These are phyloP conservation scores for Myrmophylax atrothorax DNA, from an alignment of 2,113 vertebrate species.

Conservation along the genomic window DNA sequence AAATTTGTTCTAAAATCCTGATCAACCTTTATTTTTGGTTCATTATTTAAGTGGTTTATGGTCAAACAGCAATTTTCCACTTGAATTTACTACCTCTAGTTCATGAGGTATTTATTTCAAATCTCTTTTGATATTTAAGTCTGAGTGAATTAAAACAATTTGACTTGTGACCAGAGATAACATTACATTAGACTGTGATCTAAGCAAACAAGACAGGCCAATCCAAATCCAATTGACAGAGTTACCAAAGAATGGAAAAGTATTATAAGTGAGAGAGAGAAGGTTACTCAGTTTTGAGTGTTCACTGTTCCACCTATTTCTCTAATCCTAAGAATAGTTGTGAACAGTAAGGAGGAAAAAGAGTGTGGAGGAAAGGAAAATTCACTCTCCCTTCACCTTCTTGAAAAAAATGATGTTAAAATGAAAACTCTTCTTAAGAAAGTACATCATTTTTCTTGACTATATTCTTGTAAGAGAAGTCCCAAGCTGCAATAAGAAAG, in stretches of 20 bases:
- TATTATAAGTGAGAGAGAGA: neutral
- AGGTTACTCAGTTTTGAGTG: neutral
- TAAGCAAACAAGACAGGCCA: neutral
- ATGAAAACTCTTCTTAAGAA: neutral
- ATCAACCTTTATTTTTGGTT: neutral
- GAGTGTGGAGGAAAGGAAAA: neutral
- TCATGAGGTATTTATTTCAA: neutral
- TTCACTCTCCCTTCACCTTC: neutral
- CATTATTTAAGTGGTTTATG: neutral
- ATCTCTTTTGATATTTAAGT: constrained; percentile 23
- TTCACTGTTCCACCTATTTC: neutral
- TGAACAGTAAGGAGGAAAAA: neutral
- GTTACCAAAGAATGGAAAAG: neutral
- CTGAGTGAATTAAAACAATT: neutral
- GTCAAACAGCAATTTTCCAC: neutral
- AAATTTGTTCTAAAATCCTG: neutral
- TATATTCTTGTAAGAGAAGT: neutral
- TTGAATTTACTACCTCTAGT: neutral
- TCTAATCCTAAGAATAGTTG: neutral
- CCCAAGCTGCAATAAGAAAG: neutral
- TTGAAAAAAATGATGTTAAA: neutral
- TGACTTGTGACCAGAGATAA: neutral
- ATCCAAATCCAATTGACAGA: neutral
- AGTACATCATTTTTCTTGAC: neutral
- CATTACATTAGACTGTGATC: neutral